Percentiles rank a stretch among this genome's conserved stretches.
Conservation (phyloP, 2,113 vertebrate species). For the Hyla sarda region DNA sequence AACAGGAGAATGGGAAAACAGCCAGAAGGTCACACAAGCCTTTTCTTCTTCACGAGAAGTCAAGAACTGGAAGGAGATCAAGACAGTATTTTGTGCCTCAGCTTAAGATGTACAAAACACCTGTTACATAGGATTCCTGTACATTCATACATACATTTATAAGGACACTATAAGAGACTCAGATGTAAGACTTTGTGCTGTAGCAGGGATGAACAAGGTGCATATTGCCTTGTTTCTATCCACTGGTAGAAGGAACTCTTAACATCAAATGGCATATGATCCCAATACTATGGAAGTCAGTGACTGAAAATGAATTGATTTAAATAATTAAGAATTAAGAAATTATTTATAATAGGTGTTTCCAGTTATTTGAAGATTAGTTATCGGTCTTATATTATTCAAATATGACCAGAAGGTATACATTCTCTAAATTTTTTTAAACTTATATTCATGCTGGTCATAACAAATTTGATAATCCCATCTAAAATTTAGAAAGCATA, state of each 20-base stretch:
- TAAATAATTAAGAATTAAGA: too few species aligned
- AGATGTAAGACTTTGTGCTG: too few species aligned
- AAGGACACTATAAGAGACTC: background rate
- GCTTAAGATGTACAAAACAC: background rate
- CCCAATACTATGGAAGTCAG: background rate
- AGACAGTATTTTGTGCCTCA: background rate
- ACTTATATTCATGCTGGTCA: background rate
- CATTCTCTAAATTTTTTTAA: background rate
- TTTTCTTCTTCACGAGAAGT: background rate
- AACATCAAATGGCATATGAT: background rate
- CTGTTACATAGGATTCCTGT: background rate
- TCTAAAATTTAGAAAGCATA: too few species aligned
- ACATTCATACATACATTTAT: background rate
- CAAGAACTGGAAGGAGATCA: background rate
- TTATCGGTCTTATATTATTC: background rate
- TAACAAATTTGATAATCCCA: background rate
- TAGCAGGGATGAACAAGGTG: background rate
- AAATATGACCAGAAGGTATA: background rate
- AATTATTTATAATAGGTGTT: too few species aligned
- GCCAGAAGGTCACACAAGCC: conserved; percentile 9
- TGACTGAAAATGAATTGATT: background rate
- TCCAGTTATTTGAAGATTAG: background rate
- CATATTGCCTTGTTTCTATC: background rate
- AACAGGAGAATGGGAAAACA: background rate
- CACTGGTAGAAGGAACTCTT: too few species aligned